Conservation (phyloP, 30 jellyfish, hydroid and myxozoan genomes). For the Turritopsis rubra region DNA sequence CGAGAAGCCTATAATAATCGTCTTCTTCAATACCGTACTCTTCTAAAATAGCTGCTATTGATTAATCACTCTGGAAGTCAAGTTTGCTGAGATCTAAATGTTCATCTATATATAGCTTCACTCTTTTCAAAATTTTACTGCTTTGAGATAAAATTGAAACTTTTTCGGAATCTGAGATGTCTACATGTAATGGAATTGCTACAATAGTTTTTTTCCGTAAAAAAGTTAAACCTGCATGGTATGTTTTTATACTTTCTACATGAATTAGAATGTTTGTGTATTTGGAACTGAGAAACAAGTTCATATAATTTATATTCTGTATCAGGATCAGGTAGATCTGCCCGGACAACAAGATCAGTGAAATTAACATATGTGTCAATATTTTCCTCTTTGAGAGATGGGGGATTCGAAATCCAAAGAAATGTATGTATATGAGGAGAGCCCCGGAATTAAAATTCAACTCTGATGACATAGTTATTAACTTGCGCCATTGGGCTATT, state of each 20-base stretch:
- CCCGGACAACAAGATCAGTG: neutral
- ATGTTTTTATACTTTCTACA: conserved; percentile 28
- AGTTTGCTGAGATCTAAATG: neutral
- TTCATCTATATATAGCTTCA: conserved; percentile 3
- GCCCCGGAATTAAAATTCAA: conserved; percentile 20
- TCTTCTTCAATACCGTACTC: neutral
- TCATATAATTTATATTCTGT: neutral
- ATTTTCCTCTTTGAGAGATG: neutral
- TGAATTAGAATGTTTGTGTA: conserved; percentile 26
- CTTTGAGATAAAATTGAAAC: neutral
- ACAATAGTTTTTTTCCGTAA: neutral
- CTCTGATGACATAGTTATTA: conserved; percentile 5
- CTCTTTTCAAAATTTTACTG: neutral
- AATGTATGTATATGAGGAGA: neutral
- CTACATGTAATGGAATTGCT: neutral
- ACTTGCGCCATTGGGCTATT: conserved; percentile 22
- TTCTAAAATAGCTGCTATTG: neutral
- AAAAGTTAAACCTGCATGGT: conserved; percentile 16
- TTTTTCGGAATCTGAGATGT: neutral
- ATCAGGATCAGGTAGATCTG: conserved; percentile 12
- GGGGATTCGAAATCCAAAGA: neutral
- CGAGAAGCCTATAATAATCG: neutral
- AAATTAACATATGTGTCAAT: neutral
- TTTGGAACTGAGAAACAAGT: conserved; percentile 14
- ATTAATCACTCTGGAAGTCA: too few species aligned